Evolutionary conservation across 2,113 vertebrate genomes (phyloP), one percentile per base, ranked within the genome.

Genomic region (Plotosus lineatus): DNA sequence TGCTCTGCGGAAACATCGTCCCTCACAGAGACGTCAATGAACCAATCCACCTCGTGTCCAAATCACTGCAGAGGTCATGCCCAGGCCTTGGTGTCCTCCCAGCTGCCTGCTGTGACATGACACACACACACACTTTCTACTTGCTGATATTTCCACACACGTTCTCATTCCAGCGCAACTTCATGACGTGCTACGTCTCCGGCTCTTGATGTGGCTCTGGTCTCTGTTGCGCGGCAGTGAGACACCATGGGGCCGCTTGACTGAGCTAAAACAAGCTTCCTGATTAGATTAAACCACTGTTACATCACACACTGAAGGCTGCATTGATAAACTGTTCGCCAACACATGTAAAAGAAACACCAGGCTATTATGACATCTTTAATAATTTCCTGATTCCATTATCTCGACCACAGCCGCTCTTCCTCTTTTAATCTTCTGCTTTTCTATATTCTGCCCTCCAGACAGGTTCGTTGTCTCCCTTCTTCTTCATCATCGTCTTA

Each of bases 141-240:
- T 63, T 38, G 26, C 48, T n/a, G 36, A 23, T 71, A 48, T 44
- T 58, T 69, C 76, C 28, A 8, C 40, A 53, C 63, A 33, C 26
- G 48, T 60, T 66, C 15, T 36, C n/a, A n/a, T n/a, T n/a, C n/a
- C n/a, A n/a, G n/a, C n/a, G 55, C 38, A 17, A 12, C 51, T 78
- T 74, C 53, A 73, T 61, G 69, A 23, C 46, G 44, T 26, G 40
- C 23, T 51, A 10, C 3, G 9, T 51, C 15, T 42, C 71, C 21
- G 55, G 33, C 11, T 60, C n/a, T 42, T 83, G 36, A 51, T 38
- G 33, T 44, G 19, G 75, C n/a, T 46, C 66, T 56, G 53, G 68
- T 38, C 26, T 83, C 55, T 74, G 36, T 44, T 3, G 2, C 51
- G 44, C 23, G 17, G n/a, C 5, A 74, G 12, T 14, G 58, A 60